phyloP scores from a whole-genome alignment of 1,140 invertebrate genomes.

The Drosophila funebris region DNA sequence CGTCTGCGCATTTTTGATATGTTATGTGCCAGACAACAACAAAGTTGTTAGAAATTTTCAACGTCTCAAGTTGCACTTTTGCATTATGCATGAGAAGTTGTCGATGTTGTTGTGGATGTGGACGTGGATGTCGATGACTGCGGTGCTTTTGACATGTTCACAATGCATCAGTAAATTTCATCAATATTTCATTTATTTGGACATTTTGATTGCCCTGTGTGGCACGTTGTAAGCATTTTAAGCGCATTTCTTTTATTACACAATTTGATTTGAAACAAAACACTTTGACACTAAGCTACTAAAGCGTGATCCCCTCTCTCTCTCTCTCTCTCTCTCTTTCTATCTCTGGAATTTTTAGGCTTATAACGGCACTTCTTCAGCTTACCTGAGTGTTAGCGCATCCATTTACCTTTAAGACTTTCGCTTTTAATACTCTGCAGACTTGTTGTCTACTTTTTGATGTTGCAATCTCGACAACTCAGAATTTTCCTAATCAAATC shows the following conservation, averaged over 20 bases:
- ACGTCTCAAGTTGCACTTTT: slow-evolving; percentile 62
- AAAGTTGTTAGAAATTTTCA: slow-evolving; percentile 63
- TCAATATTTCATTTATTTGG: slow-evolving; percentile 68
- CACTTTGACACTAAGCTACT: slow-evolving; percentile 43
- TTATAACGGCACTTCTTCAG: slow-evolving; percentile 30
- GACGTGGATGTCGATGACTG: slow-evolving; percentile 21
- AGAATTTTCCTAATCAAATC: slow-evolving; percentile 15
- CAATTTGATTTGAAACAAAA: slow-evolving; percentile 62
- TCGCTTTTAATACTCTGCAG: slow-evolving; percentile 48
- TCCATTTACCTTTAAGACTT: slow-evolving; percentile 45
- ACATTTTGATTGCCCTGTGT: slow-evolving; percentile 48
- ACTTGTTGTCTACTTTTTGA: background rate
- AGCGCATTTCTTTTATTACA: slow-evolving; percentile 68
- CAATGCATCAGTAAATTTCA: slow-evolving; percentile 64
- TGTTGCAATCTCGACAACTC: slow-evolving; percentile 10
- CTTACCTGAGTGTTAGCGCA: background rate
- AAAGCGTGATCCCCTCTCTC: background rate
- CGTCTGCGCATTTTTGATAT: slow-evolving; percentile 33
- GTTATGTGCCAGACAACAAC: slow-evolving; percentile 21
- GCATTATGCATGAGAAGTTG: slow-evolving; percentile 68
- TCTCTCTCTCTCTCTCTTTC: background rate
- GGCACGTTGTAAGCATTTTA: slow-evolving; percentile 39
- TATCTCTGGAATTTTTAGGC: slow-evolving; percentile 1
- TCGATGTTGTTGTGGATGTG: slow-evolving; percentile 10
- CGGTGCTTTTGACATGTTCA: slow-evolving; percentile 38